Evolutionary conservation across 37 sponge, comb jelly and placozoan genomes (phyloP).

Genomic region (Petrosia ficiformis): DNA sequence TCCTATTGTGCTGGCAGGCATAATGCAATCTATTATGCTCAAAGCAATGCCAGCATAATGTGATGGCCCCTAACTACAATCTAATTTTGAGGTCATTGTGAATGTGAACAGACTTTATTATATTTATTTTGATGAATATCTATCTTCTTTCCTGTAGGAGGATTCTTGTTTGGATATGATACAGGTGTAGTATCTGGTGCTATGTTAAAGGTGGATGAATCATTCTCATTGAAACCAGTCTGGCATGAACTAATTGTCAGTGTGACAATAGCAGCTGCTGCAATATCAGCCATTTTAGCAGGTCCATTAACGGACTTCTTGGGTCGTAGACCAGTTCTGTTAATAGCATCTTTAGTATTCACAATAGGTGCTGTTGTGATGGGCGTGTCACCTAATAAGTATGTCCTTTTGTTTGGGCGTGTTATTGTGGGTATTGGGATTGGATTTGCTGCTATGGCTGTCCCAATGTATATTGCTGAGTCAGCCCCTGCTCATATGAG

Average conservation of each 20-base stretch:
- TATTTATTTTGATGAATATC: not conserved
- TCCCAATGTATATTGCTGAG: slow-evolving; percentile 85
- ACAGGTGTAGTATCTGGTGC: slow-evolving; percentile 94
- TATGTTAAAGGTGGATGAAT: slow-evolving; percentile 52
- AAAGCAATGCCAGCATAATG: no score
- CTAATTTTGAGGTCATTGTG: not conserved
- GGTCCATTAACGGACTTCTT: slow-evolving; percentile 52
- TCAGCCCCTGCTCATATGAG: slow-evolving; percentile 77
- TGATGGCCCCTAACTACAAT: not conserved
- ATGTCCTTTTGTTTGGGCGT: slow-evolving; percentile 75
- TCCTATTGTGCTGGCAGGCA: no score
- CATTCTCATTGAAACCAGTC: slow-evolving; percentile 32
- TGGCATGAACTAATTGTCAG: slow-evolving; percentile 80
- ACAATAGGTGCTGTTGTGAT: slow-evolving; percentile 79
- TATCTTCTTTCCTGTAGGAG: slow-evolving; percentile 46
- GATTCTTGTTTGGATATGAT: slow-evolving; percentile 94
- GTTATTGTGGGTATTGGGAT: slow-evolving; percentile 79
- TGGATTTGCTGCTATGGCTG: slow-evolving; percentile 82
- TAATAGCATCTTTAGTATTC: slow-evolving; percentile 78
- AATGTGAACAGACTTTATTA: not conserved
- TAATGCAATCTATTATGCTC: no score
- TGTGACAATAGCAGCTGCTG: slow-evolving; percentile 80
- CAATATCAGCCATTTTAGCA: slow-evolving; percentile 60
- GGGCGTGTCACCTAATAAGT: slow-evolving; percentile 36
- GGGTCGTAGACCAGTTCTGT: slow-evolving; percentile 71